phyloP scores from a whole-genome alignment of 2,113 vertebrate species.

The Tachuris rubrigastra region DNA sequence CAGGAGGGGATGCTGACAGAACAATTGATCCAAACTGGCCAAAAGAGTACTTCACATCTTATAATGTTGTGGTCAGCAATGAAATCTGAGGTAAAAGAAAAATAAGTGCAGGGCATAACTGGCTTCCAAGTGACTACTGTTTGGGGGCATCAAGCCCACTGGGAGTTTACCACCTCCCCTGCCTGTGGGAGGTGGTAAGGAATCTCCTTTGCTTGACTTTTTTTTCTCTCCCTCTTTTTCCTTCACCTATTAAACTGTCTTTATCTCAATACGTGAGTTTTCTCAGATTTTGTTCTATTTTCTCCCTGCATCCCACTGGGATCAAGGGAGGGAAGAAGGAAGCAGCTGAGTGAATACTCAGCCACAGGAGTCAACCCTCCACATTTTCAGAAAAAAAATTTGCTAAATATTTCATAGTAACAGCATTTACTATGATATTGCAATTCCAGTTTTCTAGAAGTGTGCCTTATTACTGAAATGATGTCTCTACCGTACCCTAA shows the following conservation, averaged over 20 bases:
- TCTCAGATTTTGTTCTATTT: background rate
- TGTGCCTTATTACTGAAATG: background rate
- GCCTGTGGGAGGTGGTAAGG: background rate
- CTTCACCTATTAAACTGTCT: background rate
- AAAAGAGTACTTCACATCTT: background rate
- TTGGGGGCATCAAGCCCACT: too few species aligned
- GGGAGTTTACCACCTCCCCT: background rate
- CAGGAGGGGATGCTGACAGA: background rate
- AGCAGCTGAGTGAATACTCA: background rate
- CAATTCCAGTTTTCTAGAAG: background rate
- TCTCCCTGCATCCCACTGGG: background rate
- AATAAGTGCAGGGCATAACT: background rate
- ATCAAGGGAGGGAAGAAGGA: background rate
- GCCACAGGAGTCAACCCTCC: background rate
- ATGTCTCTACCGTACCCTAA: background rate
- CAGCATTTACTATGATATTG: background rate
- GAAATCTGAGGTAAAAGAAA: background rate
- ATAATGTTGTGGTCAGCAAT: background rate
- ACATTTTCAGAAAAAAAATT: background rate
- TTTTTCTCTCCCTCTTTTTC: background rate
- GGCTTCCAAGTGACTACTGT: too few species aligned
- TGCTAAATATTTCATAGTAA: background rate
- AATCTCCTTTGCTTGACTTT: background rate
- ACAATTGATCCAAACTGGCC: background rate
- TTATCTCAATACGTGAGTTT: background rate